These are phyloP conservation scores for Bombus vancouverensis DNA, from an alignment of 1,140 invertebrate species.

Conservation along the genomic window DNA sequence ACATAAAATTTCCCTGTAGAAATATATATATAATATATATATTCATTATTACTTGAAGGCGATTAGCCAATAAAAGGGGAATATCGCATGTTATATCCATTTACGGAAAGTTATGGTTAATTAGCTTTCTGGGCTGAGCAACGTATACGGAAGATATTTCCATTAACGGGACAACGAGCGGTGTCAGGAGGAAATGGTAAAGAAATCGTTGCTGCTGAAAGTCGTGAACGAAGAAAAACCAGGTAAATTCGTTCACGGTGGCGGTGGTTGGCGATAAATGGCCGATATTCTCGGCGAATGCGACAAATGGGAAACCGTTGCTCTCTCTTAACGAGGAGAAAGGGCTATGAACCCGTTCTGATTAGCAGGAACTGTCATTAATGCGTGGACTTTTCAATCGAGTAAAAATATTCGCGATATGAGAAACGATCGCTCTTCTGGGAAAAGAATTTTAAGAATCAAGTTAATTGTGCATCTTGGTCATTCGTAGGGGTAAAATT, in stretches of 20 bases:
- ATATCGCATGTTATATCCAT: conserved; percentile 59
- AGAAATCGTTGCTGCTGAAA: neutral
- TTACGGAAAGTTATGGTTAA: conserved; percentile 66
- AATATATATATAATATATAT: conserved; percentile 22
- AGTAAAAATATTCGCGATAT: neutral
- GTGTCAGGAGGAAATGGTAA: neutral
- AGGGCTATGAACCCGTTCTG: conserved; percentile 3
- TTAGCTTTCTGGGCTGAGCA: conserved; percentile 52
- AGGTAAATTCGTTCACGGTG: neutral
- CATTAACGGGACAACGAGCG: conserved; percentile 53
- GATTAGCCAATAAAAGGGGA: neutral
- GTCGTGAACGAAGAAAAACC: neutral
- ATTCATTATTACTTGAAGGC: conserved; percentile 19
- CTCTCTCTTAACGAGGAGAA: conserved; percentile 32
- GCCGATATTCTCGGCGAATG: conserved; percentile 7
- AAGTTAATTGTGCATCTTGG: neutral
- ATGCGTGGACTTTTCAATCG: neutral
- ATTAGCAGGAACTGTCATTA: neutral
- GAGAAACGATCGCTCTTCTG: neutral
- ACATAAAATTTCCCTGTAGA: neutral
- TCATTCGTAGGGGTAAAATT: rapidly evolving
- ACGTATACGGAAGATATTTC: conserved; percentile 53
- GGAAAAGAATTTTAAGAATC: neutral
- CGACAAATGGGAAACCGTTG: conserved; percentile 1
- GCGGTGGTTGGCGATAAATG: conserved; percentile 21